phyloP scores from a whole-genome alignment of 2,113 vertebrate species.

The Chionomys nivalis region DNA sequence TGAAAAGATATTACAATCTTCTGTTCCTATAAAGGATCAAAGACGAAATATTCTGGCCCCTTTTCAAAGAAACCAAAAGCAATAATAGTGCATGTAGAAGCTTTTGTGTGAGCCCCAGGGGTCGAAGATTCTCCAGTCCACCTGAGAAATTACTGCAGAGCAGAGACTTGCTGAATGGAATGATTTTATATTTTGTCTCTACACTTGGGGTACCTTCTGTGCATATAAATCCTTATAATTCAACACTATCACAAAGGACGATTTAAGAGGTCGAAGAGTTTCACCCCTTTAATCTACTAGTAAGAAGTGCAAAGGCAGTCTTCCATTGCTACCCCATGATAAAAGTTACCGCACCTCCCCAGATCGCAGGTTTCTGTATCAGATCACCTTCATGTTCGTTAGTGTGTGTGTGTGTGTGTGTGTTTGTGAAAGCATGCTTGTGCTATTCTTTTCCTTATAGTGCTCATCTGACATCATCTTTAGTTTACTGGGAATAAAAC shows the following conservation, averaged over 20 bases:
- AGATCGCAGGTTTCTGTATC: background rate
- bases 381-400: background rate
- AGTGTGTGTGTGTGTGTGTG: background rate
- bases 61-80: constrained; percentile 58
- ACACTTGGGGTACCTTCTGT: constrained; percentile 63
- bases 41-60: constrained; percentile 51
- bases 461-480: constrained; percentile 10
- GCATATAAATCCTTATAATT: constrained; percentile 47
- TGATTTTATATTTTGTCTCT: constrained; percentile 72
- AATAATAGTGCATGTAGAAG: background rate
- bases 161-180: constrained; percentile 63
- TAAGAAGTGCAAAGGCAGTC: constrained; percentile 58
- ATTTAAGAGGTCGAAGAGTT: constrained; percentile 16
- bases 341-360: fast-evolving
- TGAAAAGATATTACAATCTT: constrained; percentile 18
- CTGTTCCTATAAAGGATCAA: constrained; percentile 42
- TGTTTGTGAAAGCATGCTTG: too few relatives aligned
- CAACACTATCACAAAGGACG: background rate
- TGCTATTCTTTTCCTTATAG: background rate
- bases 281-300: constrained; percentile 9
- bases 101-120: constrained; percentile 54
- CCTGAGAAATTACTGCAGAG: constrained; percentile 74
- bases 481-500: background rate
- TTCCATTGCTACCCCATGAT: background rate
- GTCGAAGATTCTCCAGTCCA: constrained; percentile 33